Base-by-base conservation (phyloP, 1,140 invertebrate species). In the Cotesia glomerata region DNA sequence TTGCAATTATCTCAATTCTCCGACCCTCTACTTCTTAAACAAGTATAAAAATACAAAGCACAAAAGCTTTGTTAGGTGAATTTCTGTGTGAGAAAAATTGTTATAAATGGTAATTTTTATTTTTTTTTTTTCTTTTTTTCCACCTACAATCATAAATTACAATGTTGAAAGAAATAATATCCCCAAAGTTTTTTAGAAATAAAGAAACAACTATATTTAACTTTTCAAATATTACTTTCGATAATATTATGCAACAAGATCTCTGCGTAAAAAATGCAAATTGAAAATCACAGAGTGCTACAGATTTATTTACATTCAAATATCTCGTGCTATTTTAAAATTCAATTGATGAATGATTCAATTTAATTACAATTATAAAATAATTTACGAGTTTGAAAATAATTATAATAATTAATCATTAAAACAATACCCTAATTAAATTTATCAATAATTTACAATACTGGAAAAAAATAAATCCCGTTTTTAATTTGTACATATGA, bases 1-100 rank as follows among this genome's bases (percentile, higher is more conserved):
- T 51, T n/a, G 39, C 49, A 67, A 67, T 67, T 67, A 67, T 67
- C 65, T 67, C 65, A 52, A 67, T 51, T 32, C 52, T 32, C 13
- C 4, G 39, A 52, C 39, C 7, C 45, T 51, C 13, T 49, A 52
- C 65, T 49, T n/a, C 39, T 56, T 54, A 58, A 18, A 8, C 56
- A 58, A 58, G 56, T 58, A 58, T 58, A 32, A 58, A 58, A 58
- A 18, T 11, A 58, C 9, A 16, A 18, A 58, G 56, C 56, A 58
- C 56, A 58, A 58, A 18, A 58, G 56, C 56, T 58, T 11, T 26
- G 56, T 18, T 45, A 8, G 16, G 8, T 58, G 18, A 5, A 18
- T 26, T 58, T 58, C 26, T 58, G 4, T 18, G 26, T 34, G 16
- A 18, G 9, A 0, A 26, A 58, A 58, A 58, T 16, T 58, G 56